These are phyloP conservation scores for Drosophila novamexicana DNA, from an alignment of 1,140 invertebrate species.

Conservation along the genomic window DNA sequence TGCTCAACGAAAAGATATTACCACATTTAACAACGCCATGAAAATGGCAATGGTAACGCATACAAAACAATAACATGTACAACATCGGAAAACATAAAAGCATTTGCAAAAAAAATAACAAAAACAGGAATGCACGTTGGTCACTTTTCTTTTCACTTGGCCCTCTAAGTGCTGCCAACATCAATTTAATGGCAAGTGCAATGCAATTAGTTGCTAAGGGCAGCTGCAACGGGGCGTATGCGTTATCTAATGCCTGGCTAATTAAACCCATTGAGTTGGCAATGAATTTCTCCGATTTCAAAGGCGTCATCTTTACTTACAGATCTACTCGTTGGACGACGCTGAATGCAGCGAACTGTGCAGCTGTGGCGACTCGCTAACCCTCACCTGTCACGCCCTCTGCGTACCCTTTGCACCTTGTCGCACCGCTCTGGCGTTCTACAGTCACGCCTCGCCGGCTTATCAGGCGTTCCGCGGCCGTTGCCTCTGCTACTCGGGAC, in stretches of 20 bases:
- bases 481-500: constrained; percentile 95
- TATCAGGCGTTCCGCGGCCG: constrained; percentile 94
- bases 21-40: constrained; percentile 50
- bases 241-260: constrained; percentile 55
- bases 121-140: constrained; percentile 35
- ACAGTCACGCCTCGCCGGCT: constrained; percentile 94
- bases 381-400: constrained; percentile 92
- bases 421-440: constrained; percentile 93
- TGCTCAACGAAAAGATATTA: constrained; percentile 53
- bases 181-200: constrained; percentile 42
- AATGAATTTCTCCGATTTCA: constrained; percentile 15
- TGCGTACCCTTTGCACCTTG: constrained; percentile 93
- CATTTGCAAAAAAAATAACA: constrained; percentile 6
- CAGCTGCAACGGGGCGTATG: constrained; percentile 56
- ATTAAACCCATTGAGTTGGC: constrained; percentile 6
- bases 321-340: constrained; percentile 94
- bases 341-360: constrained; percentile 93
- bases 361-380: constrained; percentile 90
- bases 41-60: constrained; percentile 17
- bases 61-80: constrained; percentile 25
- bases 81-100: constrained; percentile 22
- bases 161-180: constrained; percentile 35
- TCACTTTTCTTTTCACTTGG: constrained; percentile 47
- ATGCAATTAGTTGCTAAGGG: constrained; percentile 45
- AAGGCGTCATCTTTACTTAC: constrained; percentile 44